Percentiles rank a stretch among this genome's conserved stretches.
These are phyloP conservation scores for Athrips mouffetella DNA, from an alignment of 2,888 invertebrate genomes.

Conservation along the genomic window DNA sequence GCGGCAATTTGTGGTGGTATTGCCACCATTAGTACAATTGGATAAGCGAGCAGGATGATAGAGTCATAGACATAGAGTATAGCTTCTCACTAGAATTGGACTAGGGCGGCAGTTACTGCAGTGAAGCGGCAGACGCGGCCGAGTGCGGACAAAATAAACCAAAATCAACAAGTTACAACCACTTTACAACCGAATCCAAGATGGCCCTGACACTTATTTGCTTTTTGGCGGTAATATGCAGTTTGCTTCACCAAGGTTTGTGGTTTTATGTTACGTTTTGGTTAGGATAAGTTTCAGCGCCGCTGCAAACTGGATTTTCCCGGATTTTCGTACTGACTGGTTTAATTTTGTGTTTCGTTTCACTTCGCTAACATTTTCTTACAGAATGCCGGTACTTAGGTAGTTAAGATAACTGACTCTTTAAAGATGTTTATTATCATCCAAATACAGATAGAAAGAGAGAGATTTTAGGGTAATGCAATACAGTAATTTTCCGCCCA, in stretches of 20 bases:
- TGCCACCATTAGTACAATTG: constrained; percentile 55
- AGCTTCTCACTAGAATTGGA: constrained; percentile 17
- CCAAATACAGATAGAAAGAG: too few relatives aligned
- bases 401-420: too few relatives aligned
- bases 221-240: constrained; percentile 66
- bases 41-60: constrained; percentile 51
- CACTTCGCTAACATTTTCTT: too few relatives aligned
- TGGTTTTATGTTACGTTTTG: constrained; percentile 29
- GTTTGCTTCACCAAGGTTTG: constrained; percentile 71
- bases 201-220: constrained; percentile 55
- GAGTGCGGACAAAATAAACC: constrained; percentile 42
- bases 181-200: constrained; percentile 27
- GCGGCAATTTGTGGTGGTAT: constrained; percentile 50
- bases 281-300: neutral
- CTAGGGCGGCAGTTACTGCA: neutral
- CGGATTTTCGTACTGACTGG: neutral
- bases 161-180: constrained; percentile 31
- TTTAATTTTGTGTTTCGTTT: too few relatives aligned
- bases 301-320: neutral
- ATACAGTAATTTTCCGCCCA: too few relatives aligned
- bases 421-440: too few relatives aligned
- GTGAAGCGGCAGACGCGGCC: neutral
- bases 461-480: too few relatives aligned
- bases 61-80: too few relatives aligned
- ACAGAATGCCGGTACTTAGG: too few relatives aligned